Base-by-base conservation (phyloP, 1,140 invertebrate species). In the Brachionus koreanus region DNA sequence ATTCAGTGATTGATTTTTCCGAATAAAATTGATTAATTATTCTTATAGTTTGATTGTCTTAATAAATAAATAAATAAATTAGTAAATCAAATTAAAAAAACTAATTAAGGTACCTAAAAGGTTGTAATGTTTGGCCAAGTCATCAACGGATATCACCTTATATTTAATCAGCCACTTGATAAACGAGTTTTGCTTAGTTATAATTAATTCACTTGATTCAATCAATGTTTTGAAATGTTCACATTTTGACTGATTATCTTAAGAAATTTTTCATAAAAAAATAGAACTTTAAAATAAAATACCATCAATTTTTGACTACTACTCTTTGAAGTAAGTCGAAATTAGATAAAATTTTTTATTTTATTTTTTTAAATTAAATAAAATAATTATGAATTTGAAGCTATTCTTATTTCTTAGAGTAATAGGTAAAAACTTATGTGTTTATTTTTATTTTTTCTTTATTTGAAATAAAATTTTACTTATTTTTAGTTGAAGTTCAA, bases 1-100 rank as follows among this genome's bases (percentile, higher is more conserved):
- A 74, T 23, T 74, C 39, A 25, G n/a, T 10, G 23, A 74, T 74
- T 12, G 37, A 46, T 43, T 29, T 74, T 5, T 74, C 69, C 9
- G 69, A 74, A 74, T 74, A 74, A 74, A 74, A 46, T 46, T 74
- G 69, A 46, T 74, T 74, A 9, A 42, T 46, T 25, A 74, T 74
- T 4, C 43, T 43, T 12, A 74, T 46, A 1, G 69, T 74, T 74
- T 74, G 69, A 46, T 46, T 74, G 42, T 74, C 69, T 74, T 67
- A 16, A 33, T n/a, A 67, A n/a, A 35, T n/a, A 37, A 19, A 39
- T 13, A 42, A 72, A 43, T 5, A 43, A 43, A 7, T 72, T 5
- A 37, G 4, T 42, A 37, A 43, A 46, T 39, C 10, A n/a, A n/a
- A n/a, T 29, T 3, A 23, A 10, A 46, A 19, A 43, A 46, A 25